Evolutionary conservation across 1,140 invertebrate genomes (phyloP).

Genomic region (Drosophila pseudoananassae): DNA sequence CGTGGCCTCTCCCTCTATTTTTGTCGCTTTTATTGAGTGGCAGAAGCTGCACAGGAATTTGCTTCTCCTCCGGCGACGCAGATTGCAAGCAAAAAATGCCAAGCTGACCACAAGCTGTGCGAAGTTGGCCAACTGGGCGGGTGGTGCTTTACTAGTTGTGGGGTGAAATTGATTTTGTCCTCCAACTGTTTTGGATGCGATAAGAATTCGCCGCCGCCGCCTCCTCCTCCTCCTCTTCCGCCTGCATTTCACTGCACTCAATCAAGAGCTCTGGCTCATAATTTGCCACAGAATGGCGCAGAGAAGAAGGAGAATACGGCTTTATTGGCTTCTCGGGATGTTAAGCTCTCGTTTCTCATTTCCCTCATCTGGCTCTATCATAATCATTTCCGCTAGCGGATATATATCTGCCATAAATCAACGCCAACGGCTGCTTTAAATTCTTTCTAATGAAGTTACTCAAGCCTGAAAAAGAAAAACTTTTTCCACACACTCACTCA

Average conservation of each 20-base stretch:
- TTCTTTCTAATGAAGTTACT: constrained; percentile 77
- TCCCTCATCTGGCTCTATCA: constrained; percentile 28
- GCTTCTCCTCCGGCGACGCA: constrained; percentile 18
- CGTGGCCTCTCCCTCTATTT: constrained; percentile 3
- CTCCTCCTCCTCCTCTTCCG: constrained; percentile 25
- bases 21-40: constrained; percentile 65
- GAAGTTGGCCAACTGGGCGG: constrained; percentile 33
- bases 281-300: constrained; percentile 39
- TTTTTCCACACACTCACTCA: constrained; percentile 40
- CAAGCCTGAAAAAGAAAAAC: constrained; percentile 68
- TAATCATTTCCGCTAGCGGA: constrained; percentile 49
- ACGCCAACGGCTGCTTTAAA: constrained; percentile 69
- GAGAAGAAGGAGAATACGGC: not conserved
- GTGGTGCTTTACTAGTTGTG: constrained; percentile 23
- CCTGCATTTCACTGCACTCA: constrained; percentile 39
- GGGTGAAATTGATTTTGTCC: constrained; percentile 69
- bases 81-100: constrained; percentile 54
- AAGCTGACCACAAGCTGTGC: constrained; percentile 71
- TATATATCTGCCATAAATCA: constrained; percentile 66
- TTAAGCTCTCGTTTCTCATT: constrained; percentile 25
- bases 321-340: constrained; percentile 28
- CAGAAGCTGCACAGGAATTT: constrained; percentile 64
- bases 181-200: constrained; percentile 50
- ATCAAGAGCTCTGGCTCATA: constrained; percentile 47
- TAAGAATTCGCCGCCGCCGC: constrained; percentile 59